Conservation (phyloP, 2,113 vertebrate genomes). For the Epinephelus lanceolatus region DNA sequence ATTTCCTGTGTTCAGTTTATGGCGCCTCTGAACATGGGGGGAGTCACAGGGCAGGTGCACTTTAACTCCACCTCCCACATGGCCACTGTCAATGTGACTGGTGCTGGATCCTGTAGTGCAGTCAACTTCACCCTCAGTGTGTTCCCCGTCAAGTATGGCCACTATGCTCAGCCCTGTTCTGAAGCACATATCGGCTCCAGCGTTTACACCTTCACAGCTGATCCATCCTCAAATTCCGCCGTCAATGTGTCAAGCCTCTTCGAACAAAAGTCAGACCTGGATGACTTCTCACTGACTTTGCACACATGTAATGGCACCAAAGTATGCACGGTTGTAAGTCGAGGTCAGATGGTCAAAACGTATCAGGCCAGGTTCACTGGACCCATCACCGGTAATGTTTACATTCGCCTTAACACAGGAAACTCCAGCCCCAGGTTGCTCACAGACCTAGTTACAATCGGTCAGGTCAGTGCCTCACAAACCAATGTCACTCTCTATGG, state of each 20-base stretch:
- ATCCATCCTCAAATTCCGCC: neutral
- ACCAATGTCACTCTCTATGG: constrained; percentile 59
- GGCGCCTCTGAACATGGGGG: constrained; percentile 84
- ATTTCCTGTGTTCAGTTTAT: constrained; percentile 66
- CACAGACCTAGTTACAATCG: constrained; percentile 72
- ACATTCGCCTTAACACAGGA: constrained; percentile 73
- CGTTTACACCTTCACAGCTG: constrained; percentile 65
- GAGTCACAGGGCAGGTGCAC: constrained; percentile 78
- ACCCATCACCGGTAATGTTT: constrained; percentile 80
- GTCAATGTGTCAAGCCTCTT: constrained; percentile 68
- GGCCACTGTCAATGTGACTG: constrained; percentile 73
- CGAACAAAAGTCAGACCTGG: constrained; percentile 58
- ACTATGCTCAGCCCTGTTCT: constrained; percentile 79
- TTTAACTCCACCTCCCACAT: constrained; percentile 71
- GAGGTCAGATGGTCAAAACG: constrained; percentile 49
- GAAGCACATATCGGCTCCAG: constrained; percentile 73
- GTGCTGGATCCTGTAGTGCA: constrained; percentile 62
- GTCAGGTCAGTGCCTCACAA: constrained; percentile 49
- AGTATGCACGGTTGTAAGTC: constrained; percentile 79
- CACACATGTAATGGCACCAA: constrained; percentile 72
- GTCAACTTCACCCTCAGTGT: constrained; percentile 76
- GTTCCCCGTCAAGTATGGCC: constrained; percentile 86
- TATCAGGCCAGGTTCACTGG: constrained; percentile 81
- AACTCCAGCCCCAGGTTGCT: constrained; percentile 62
- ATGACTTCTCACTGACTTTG: constrained; percentile 81